Evolutionary conservation across 2,113 vertebrate genomes (phyloP), one percentile per base, ranked within the genome.

Genomic region (Euleptes europaea): DNA sequence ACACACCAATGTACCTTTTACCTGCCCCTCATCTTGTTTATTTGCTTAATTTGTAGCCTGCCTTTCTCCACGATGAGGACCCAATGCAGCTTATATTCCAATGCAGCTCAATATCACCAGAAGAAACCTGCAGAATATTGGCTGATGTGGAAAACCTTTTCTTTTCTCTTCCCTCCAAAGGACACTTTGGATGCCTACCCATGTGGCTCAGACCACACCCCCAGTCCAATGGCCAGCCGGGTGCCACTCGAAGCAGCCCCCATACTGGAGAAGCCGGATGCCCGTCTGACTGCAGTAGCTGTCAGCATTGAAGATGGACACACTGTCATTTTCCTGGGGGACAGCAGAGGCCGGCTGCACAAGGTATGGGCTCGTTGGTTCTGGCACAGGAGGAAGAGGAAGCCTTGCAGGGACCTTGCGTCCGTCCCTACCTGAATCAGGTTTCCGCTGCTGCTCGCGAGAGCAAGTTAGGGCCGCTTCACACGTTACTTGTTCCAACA

Each of bases 141-240:
- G n/a, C 71, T 72, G 38, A 15, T 11, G 2, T 72, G 35, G 49
- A 82, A 57, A 44, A 44, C 13, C 4, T 44, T 26, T 19, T 14
- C 15, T 33, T 21, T 86, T 88, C 15, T 6, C 23, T 86, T 79
- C 12, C 35, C 19, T 1, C 12, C 78, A 42, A 80, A 99, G 98
- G 99, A 98, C 86, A 99, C 98, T 5, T 92, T 99, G 47, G 97
- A 98, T 12, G 97, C 98, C 1, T 99, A 99, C 89, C 98, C 98
- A 1, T 99, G 99, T 54, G 99, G 99, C 80, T 99, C 98, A 10
- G 98, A 99, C 95, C 99, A 99, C 94, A 99, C 98, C 1, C 98
- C 98, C 73, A 99, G 98, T 90, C 98, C 99, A 1, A 99, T 99
- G 98, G 98, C 98, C 92, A 99, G 99, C 89, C 93, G 96, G 1